Percentiles rank a stretch among this genome's conserved stretches.
These are phyloP conservation scores for Luscinia megarhynchos DNA, from an alignment of 2,797 vertebrate genomes.

Conservation along the genomic window DNA sequence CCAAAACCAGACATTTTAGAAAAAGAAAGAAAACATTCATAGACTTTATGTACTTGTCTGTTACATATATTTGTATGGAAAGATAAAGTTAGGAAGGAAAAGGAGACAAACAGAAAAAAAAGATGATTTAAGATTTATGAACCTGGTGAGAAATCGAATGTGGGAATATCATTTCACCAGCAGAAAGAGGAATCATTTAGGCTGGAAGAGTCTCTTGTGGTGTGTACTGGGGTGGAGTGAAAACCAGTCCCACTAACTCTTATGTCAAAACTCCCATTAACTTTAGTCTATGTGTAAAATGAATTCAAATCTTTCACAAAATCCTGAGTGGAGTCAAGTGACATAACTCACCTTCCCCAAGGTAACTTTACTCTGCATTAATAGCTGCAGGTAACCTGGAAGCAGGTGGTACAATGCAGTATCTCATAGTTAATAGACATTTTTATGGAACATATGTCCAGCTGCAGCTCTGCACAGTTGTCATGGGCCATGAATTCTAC, in stretches of 20 bases:
- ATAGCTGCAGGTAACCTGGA: background rate
- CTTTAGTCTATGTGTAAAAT: background rate
- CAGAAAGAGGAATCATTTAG: background rate
- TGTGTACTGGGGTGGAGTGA: background rate
- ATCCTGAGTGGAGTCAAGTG: accelerated
- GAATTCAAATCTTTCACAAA: background rate
- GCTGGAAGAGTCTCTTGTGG: background rate
- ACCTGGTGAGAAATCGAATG: background rate
- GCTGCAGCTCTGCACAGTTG: background rate
- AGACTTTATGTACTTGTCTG: background rate
- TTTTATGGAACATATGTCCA: conserved; percentile 16
- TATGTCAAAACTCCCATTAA: background rate
- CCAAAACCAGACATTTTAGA: background rate
- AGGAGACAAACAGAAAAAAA: background rate
- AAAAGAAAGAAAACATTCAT: background rate
- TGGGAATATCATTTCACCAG: background rate
- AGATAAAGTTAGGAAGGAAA: background rate
- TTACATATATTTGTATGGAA: background rate
- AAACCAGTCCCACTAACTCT: background rate
- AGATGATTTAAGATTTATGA: background rate
- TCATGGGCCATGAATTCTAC: background rate
- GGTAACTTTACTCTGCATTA: background rate
- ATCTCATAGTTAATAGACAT: background rate
- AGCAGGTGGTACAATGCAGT: conserved; percentile 10
- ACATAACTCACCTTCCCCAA: background rate